Conservation (phyloP, 2,113 vertebrate genomes). For the Elaphurus davidianus region DNA sequence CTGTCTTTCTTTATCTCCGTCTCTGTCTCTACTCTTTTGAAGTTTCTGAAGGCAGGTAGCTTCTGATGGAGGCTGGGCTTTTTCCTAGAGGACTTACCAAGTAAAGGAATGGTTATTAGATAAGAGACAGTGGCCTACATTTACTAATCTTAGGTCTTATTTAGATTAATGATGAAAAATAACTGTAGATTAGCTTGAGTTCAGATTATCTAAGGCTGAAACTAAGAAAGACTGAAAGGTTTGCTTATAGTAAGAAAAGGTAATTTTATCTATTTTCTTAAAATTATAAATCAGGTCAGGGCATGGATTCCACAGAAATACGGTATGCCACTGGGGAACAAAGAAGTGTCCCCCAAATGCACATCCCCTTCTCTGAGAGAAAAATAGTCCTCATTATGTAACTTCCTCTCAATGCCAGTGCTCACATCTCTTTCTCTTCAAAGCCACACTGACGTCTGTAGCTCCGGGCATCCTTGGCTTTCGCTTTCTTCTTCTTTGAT, state of each 20-base stretch:
- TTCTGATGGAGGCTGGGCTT: neutral
- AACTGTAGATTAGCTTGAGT: neutral
- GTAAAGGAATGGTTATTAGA: neutral
- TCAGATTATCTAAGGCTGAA: neutral
- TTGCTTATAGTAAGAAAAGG: neutral
- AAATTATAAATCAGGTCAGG: neutral
- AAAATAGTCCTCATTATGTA: neutral
- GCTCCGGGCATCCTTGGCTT: neutral
- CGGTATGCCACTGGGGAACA: neutral
- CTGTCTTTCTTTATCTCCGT: neutral
- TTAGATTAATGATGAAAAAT: neutral
- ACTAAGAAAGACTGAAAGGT: neutral
- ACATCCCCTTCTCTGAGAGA: neutral
- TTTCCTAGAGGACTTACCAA: neutral
- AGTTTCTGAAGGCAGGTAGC: neutral
- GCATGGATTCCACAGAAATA: neutral
- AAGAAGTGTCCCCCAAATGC: neutral
- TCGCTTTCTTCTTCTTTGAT: neutral
- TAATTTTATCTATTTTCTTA: neutral
- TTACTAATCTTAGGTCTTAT: neutral
- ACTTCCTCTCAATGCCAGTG: rapidly evolving
- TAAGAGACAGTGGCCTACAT: neutral
- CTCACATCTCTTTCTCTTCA: neutral
- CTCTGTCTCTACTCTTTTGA: neutral
- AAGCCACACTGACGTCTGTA: neutral